Conservation (phyloP, 2,113 vertebrate species). For the Pterocles burchelli region DNA sequence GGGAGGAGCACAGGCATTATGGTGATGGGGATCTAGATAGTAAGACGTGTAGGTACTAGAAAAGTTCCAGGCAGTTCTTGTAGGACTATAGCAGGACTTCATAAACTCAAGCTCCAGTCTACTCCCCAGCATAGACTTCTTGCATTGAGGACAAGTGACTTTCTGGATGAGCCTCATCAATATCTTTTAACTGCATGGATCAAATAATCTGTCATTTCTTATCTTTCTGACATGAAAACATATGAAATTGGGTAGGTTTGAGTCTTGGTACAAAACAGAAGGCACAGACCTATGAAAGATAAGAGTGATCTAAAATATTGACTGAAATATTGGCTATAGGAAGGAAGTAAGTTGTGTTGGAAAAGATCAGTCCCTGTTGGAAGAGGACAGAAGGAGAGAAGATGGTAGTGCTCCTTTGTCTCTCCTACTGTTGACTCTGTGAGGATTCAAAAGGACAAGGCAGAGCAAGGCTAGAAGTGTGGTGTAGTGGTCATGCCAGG, state of each 20-base stretch:
- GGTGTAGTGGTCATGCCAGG: not conserved
- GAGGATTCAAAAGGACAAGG: not conserved
- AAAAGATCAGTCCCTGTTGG: not conserved
- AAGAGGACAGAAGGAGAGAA: not conserved
- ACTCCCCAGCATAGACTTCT: not conserved
- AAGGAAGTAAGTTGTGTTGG: not conserved
- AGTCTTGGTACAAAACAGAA: not conserved
- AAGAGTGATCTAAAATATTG: not conserved
- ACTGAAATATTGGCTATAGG: not conserved
- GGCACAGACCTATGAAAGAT: not conserved
- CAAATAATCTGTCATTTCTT: not conserved
- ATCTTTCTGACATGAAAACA: not conserved
- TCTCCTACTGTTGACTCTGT: not conserved
- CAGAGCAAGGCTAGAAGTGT: not conserved
- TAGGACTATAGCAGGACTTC: not conserved
- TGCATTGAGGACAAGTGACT: not conserved
- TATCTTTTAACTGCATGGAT: not conserved
- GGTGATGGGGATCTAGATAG: slow-evolving; percentile 21
- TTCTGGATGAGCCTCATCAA: not conserved
- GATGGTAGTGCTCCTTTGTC: not conserved
- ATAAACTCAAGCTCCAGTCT: not conserved
- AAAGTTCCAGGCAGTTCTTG: not conserved
- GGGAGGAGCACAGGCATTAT: not conserved
- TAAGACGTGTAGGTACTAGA: slow-evolving; percentile 26
- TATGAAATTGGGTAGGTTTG: not conserved